Percentiles rank a stretch among this genome's conserved stretches.
These are phyloP conservation scores for Catostomus latipinnis DNA, from an alignment of 2,797 vertebrate species.

Conservation along the genomic window DNA sequence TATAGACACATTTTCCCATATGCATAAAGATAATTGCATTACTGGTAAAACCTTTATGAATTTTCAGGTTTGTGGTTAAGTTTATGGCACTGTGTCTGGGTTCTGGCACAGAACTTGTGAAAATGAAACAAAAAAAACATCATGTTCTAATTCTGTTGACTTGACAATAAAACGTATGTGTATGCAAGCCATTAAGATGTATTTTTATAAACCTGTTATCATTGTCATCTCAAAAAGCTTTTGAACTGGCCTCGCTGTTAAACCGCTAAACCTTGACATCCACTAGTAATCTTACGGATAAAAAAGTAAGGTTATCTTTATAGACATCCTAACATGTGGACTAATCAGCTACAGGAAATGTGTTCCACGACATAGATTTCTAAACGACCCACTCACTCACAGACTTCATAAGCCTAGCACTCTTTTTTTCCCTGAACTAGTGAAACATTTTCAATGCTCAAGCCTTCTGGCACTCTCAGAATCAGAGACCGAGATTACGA, in stretches of 20 bases:
- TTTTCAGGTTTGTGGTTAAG: neutral
- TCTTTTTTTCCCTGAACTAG: neutral
- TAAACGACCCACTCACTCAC: neutral
- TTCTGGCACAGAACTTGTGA: constrained; percentile 7
- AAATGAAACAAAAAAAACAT: constrained; percentile 31
- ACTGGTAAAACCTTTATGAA: neutral
- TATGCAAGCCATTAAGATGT: neutral
- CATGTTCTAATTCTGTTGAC: neutral
- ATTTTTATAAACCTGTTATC: constrained; percentile 20
- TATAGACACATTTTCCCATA: constrained; percentile 2
- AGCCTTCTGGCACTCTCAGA: constrained; percentile 11
- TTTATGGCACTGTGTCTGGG: constrained; percentile 14
- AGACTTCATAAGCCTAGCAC: too few species aligned
- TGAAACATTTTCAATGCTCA: neutral
- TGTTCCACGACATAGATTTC: neutral
- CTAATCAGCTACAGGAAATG: constrained; percentile 26
- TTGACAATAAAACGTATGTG: neutral
- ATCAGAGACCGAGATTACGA: constrained; percentile 8
- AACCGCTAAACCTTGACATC: neutral
- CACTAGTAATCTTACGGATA: neutral
- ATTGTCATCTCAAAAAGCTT: constrained; percentile 31
- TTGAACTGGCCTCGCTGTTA: constrained; percentile 16
- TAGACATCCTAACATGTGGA: constrained; percentile 1
- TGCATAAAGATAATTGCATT: neutral
- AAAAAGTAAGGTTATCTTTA: constrained; percentile 1